A percentile compares a stretch with the other conserved stretches of the same genome.
Conservation (phyloP, 2,113 vertebrate genomes). For the Oxyruncus cristatus region DNA sequence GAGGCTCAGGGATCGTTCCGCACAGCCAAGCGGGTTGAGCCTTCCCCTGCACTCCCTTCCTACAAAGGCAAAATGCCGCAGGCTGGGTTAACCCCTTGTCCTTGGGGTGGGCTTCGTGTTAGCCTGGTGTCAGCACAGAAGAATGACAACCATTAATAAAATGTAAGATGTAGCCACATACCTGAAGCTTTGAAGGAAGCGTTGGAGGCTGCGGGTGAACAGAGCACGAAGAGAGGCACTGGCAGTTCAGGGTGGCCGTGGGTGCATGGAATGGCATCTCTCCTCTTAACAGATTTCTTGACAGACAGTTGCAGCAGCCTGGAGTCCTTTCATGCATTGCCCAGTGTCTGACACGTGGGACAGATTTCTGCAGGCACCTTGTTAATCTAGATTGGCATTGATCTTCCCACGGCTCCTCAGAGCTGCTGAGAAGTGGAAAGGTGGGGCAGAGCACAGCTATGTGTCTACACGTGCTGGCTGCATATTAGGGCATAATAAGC, state of each 20-base stretch:
- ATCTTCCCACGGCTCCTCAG: not conserved
- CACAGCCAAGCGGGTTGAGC: rapidly evolving
- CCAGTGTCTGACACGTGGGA: not conserved
- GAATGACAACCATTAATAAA: not conserved
- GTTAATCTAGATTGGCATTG: not conserved
- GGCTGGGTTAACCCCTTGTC: not conserved
- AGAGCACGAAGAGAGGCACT: not conserved
- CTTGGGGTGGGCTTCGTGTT: not conserved
- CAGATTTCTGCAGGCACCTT: not conserved
- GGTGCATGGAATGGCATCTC: not conserved
- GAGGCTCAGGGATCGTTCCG: rapidly evolving
- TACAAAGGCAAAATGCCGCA: not conserved
- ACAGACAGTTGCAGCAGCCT: not conserved
- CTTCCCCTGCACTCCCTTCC: not conserved
- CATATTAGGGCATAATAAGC: not conserved
- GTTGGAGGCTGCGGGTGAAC: rapidly evolving
- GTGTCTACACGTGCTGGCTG: not conserved
- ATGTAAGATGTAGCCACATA: not conserved
- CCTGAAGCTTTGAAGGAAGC: not conserved
- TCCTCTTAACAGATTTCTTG: not conserved
- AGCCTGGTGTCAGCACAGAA: not conserved
- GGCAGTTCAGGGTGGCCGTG: not conserved
- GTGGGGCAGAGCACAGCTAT: not conserved
- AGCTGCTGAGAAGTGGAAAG: not conserved
- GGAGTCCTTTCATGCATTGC: not conserved